Evolutionary conservation across 2,888 invertebrate species (phyloP), one percentile per base, ranked within the genome.

Genomic region (Tenthredo mesomela): DNA sequence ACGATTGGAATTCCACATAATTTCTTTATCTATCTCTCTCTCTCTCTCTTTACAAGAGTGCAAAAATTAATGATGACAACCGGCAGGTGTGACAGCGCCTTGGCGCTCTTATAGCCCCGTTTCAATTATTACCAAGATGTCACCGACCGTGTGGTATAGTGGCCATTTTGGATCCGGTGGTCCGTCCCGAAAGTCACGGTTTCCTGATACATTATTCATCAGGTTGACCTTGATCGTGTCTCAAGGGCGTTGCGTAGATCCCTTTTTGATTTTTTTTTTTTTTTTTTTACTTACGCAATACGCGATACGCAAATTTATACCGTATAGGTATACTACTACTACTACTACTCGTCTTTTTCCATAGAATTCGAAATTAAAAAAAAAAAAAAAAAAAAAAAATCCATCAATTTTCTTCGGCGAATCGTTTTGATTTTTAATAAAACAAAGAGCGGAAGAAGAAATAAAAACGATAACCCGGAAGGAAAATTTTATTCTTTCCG

Each of bases 191-290:
- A 82, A 67, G 82, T 82, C 82, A 82, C 82, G 82, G 47, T 82
- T 82, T 82, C 82, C 82, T 67, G 82, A 82, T 82, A 67, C 82
- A 82, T 82, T 82, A 82, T 82, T 82, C 82, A 82, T 82, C 5
- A n/a, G 9, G n/a, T 82, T 67, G 67, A 82, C 82, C 82, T 82
- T 67, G 67, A 70, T 82, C 29, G 47, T 47, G 43, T 47, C 82
- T 82, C 82, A 82, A 82, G 82, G 82, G 82, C 82, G 67, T 82
- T 70, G 47, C 70, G 70, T 40, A 82, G n/a, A 82, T 67, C 82
- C 67, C 47, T 82, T 82, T 82, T 82, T 61, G 47, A 33, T 58
- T 78, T 80, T 82, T 67, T 25, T 58, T 77, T 18, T 10, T 18
- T 78, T 54, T 33, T 0, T 1, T 58, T 1, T 12, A 61, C 18